Evolutionary conservation across 92 coral and sea anemone species (phyloP), one percentile per base, ranked within the genome.

Genomic region (Zoanthus solanderi): DNA sequence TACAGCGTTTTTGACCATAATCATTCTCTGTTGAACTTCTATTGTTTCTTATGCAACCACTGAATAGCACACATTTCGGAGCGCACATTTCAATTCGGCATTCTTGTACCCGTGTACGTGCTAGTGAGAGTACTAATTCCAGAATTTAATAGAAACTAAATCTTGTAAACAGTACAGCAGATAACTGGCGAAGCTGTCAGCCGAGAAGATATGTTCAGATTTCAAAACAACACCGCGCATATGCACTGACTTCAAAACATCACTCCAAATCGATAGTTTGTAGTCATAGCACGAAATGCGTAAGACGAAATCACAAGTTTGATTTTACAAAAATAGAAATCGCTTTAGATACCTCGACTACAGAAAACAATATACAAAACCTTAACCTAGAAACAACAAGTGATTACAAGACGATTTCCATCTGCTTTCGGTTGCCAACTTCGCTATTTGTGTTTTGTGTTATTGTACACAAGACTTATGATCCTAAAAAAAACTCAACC

Each of bases 371-470:
- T 4, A 37, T 9, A 2, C 74, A 45, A 14, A 47, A 23, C 12
- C 46, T 63, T 81, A 17, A 31, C 54, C 72, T 37, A 79, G 84
- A 60, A 60, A 60, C 31, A 63, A 37, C 30, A 37, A 18, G 29
- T 80, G 57, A 79, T 61, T 79, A 56, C 68, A 31, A 47, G 48
- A 52, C 80, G 31, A 76, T 76, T 75, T 75, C 72, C 84, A 80
- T 80, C 84, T 80, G 84, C 58, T 45, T 63, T 16, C 63, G 58
- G 84, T 81, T 81, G 75, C 85, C 75, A 81, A 66, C 85, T 63
- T 81, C 17, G 75, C 46, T 81, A 65, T 46, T 46, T 65, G 75
- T 65, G 84, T 69, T 79, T 56, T 57, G 79, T 18, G 80, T 32
- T 63, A 23, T 76, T 78, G 75, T 81, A 74, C 37, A 78, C 54